Conservation (phyloP, 2,113 vertebrate species). For the Zosterops pallidus region DNA sequence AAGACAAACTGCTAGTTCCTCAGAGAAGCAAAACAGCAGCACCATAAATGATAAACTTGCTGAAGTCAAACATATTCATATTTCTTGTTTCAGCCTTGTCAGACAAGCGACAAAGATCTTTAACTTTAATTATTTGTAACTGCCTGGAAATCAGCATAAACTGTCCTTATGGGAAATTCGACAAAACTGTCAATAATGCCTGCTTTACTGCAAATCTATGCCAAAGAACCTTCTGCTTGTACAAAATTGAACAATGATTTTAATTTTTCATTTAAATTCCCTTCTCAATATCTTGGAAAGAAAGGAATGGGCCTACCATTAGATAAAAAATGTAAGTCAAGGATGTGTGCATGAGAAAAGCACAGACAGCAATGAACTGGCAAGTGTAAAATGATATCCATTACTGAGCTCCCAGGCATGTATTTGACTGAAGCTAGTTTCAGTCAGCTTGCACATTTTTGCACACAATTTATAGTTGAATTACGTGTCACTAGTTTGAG, state of each 20-base stretch:
- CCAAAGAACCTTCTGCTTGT: not conserved
- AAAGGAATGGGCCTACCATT: not conserved
- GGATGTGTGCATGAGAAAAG: not conserved
- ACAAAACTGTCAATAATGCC: constrained; percentile 31
- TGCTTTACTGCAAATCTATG: not conserved
- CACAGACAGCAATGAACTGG: not conserved
- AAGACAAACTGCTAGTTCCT: not conserved
- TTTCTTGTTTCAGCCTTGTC: constrained; percentile 13
- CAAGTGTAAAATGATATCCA: not conserved
- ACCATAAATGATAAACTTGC: not conserved
- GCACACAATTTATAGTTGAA: not conserved
- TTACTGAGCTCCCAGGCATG: not conserved
- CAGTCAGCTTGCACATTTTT: not conserved
- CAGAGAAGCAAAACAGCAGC: not conserved
- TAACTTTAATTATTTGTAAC: constrained; percentile 33
- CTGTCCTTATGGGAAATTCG: constrained; percentile 5
- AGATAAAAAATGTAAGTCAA: not conserved
- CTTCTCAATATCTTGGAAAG: not conserved
- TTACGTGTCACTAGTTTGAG: not conserved
- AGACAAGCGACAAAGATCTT: constrained; percentile 1
- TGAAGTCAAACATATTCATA: not conserved
- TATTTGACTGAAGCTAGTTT: not conserved
- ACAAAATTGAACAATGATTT: not conserved
- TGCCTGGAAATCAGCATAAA: constrained; percentile 10
- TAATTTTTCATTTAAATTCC: not conserved